Conservation (phyloP, 1,140 invertebrate genomes). For the Bradysia coprophila region DNA sequence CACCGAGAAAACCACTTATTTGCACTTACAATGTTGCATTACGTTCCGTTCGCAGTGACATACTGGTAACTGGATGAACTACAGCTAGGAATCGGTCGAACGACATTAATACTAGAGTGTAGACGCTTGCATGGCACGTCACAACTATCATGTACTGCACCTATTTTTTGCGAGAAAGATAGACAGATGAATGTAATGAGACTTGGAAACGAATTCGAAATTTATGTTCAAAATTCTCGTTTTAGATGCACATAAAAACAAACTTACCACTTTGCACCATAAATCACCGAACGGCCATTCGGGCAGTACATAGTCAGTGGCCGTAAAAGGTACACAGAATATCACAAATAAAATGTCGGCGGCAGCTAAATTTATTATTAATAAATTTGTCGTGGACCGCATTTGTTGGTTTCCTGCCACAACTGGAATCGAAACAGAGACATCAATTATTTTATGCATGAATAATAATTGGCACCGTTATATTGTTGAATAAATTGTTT, state of each 20-base stretch:
- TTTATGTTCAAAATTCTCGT: too few species aligned
- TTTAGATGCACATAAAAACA: too few species aligned
- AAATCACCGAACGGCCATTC: slow-evolving; percentile 81
- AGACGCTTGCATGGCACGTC: slow-evolving; percentile 77
- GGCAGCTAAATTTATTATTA: slow-evolving; percentile 74
- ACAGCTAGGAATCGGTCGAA: slow-evolving; percentile 88
- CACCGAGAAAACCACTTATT: too few species aligned
- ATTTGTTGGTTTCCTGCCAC: slow-evolving; percentile 75
- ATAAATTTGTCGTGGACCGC: slow-evolving; percentile 81
- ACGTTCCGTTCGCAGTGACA: slow-evolving; percentile 67
- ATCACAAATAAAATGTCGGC: slow-evolving; percentile 89
- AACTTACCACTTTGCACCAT: slow-evolving; percentile 73
- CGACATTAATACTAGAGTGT: slow-evolving; percentile 89
- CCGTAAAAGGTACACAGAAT: slow-evolving; percentile 57
- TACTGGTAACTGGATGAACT: slow-evolving; percentile 81
- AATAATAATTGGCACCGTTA: too few species aligned
- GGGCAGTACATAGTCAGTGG: slow-evolving; percentile 63
- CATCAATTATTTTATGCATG: too few species aligned
- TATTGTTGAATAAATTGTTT: background rate
- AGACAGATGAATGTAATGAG: background rate
- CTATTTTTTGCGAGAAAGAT: background rate
- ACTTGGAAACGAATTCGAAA: background rate
- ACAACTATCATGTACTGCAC: slow-evolving; percentile 55
- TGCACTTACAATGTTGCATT: slow-evolving; percentile 46
- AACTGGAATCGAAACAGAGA: slow-evolving; percentile 46